Evolutionary conservation across 2,797 vertebrate genomes (phyloP), one percentile per base, ranked within the genome.

Genomic region (Sebastes taczanowskii): DNA sequence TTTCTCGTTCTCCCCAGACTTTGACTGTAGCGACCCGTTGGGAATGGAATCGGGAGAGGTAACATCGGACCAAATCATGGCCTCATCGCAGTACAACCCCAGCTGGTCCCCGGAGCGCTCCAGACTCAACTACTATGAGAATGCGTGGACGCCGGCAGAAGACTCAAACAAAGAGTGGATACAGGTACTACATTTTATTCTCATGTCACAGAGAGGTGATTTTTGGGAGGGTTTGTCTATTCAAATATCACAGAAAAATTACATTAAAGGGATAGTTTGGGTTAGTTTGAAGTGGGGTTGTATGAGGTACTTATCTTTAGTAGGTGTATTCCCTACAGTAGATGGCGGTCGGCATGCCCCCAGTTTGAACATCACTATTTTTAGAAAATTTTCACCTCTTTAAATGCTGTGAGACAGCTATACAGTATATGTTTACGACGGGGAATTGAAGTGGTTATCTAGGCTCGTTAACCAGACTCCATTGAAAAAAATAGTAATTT

Each of bases 41-140:
- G 99, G 99, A 64, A 96, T 99, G 97, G 98, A 99, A 92, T 98
- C 98, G 0, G 98, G 98, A 74, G 98, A 98, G 93, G 98, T 99
- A 90, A 95, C 97, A 61, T 97, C 97, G 2, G 97, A 99, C 90
- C 97, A 99, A 86, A 99, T 99, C 92, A 94, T 95, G 25, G 97
- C 97, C 68, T 99, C 98, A 27, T 97, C 98, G 82, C 97, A 98
- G 92, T 99, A 99, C 87, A 98, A 97, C 2, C 91, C 95, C 83
- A 97, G 96, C 94, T 99, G 99, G 99, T 97, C 98, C 80, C 91
- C 97, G 7, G 97, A 99, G 92, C 97, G 98, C 46, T 98, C 98
- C 66, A 95, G 98, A 76, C 96, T 99, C 83, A 97, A 98, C 96
- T 98, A 99, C 90, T 96, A 96, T 5, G 98, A 99, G 89, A 99